phyloP scores from a whole-genome alignment of 1,140 invertebrate genomes.

The Drosophila navojoa region DNA sequence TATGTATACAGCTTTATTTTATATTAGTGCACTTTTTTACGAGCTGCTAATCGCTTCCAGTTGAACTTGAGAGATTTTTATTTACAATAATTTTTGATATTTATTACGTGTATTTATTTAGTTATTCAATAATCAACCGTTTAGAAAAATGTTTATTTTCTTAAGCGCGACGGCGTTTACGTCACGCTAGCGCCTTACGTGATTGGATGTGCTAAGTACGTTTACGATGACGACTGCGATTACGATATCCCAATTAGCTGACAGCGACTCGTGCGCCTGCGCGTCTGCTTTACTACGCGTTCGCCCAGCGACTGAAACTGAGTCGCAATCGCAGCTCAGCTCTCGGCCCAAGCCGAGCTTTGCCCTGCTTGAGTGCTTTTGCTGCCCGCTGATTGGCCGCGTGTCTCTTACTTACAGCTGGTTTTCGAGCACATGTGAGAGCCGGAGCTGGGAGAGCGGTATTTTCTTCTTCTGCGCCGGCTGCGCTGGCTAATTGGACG shows the following conservation, averaged over 20 bases:
- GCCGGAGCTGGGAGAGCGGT: not conserved
- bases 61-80: constrained; percentile 34
- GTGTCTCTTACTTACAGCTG: constrained; percentile 40
- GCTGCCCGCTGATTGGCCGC: constrained; percentile 61
- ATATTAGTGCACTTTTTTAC: constrained; percentile 45
- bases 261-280: constrained; percentile 56
- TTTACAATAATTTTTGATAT: constrained; percentile 16
- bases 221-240: constrained; percentile 22
- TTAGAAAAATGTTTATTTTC: constrained; percentile 34
- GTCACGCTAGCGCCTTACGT: constrained; percentile 20
- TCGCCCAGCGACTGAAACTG: constrained; percentile 59
- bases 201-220: constrained; percentile 32
- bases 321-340: constrained; percentile 12
- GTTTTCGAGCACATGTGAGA: constrained; percentile 49
- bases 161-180: constrained; percentile 43
- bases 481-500: constrained; percentile 72
- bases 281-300: constrained; percentile 65
- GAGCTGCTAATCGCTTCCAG: constrained; percentile 45
- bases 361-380: constrained; percentile 63
- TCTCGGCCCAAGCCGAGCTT: constrained; percentile 55
- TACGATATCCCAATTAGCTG: constrained; percentile 49
- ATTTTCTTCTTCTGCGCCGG: constrained; percentile 41
- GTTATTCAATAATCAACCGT: constrained; percentile 15
- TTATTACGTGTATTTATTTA: constrained; percentile 10
- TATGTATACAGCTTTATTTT: constrained; percentile 17